These are phyloP conservation scores for Hippoglossus hippoglossus DNA, from an alignment of 2,797 vertebrate species.

Conservation along the genomic window DNA sequence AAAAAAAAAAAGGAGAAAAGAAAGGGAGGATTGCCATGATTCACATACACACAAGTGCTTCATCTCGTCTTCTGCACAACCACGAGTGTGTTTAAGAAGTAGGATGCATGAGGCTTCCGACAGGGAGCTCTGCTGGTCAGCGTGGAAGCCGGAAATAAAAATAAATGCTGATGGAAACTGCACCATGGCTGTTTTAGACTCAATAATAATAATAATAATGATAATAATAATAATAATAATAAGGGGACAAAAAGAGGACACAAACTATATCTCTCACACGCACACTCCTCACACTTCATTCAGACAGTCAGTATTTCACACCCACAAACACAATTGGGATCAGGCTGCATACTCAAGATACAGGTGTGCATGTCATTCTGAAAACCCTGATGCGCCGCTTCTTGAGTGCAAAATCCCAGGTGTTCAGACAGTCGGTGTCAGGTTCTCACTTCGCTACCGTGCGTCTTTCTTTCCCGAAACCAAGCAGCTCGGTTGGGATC, in stretches of 20 bases:
- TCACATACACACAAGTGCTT: slow-evolving; percentile 34
- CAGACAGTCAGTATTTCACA: slow-evolving; percentile 1
- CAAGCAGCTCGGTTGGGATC: slow-evolving; percentile 29
- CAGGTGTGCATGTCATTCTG: slow-evolving; percentile 37
- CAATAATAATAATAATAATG: slow-evolving; percentile 8
- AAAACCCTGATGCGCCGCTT: slow-evolving; percentile 75
- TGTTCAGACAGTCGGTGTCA: slow-evolving; percentile 46
- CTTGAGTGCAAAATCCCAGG: slow-evolving; percentile 70
- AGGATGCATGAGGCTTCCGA: slow-evolving; percentile 34
- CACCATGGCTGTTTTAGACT: slow-evolving; percentile 35
- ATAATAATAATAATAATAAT: too few relatives aligned
- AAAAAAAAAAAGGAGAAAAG: neutral
- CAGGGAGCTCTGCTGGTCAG: slow-evolving; percentile 37
- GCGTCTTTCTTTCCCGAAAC: slow-evolving; percentile 16
- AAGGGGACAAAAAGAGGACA: slow-evolving; percentile 25
- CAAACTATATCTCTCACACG: slow-evolving; percentile 5
- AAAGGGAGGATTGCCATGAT: slow-evolving; percentile 26
- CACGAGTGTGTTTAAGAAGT: slow-evolving; percentile 29
- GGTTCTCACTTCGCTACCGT: slow-evolving; percentile 39
- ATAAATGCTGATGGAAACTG: slow-evolving; percentile 38
- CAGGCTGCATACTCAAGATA: slow-evolving; percentile 49
- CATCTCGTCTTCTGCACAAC: slow-evolving; percentile 23
- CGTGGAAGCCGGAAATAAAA: slow-evolving; percentile 7
- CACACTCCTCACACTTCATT: slow-evolving; percentile 21
- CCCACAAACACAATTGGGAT: slow-evolving; percentile 13